phyloP scores from a whole-genome alignment of 2,888 invertebrate species.

The Octodonta nipae region DNA sequence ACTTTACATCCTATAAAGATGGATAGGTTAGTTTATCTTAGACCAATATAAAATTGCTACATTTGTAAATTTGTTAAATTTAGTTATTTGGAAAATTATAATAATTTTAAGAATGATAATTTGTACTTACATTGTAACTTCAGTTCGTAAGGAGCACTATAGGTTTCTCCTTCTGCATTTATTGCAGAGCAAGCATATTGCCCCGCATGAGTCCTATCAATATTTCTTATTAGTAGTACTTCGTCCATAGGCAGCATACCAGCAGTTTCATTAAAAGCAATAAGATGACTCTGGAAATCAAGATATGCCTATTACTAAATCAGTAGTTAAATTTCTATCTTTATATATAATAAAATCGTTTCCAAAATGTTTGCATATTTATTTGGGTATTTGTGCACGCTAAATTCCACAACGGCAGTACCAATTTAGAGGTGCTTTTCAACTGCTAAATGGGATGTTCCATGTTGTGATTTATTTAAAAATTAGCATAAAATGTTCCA shows the following conservation, averaged over 20 bases:
- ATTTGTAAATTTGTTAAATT: neutral
- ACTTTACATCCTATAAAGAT: no score
- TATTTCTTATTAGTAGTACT: conserved; percentile 52
- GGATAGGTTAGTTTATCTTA: neutral
- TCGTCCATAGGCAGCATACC: conserved; percentile 54
- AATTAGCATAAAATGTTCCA: no score
- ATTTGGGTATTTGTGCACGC: no score
- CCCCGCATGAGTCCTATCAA: conserved; percentile 58
- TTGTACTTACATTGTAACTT: conserved; percentile 67
- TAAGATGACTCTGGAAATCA: conserved; percentile 45
- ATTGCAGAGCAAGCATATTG: conserved; percentile 70
- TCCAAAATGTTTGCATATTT: no score
- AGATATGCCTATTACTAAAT: no score
- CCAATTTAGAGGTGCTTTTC: no score
- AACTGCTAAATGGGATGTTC: no score
- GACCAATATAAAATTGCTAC: neutral
- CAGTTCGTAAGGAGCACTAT: conserved; percentile 59
- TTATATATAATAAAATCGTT: no score
- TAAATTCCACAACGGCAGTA: no score
- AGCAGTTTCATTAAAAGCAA: conserved; percentile 51
- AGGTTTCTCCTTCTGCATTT: conserved; percentile 67
- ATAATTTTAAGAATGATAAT: neutral
- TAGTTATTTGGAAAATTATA: neutral
- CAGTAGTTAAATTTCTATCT: no score
- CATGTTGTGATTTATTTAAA: no score